These are phyloP conservation scores for Chloroceryle inda DNA, from an alignment of 2,797 vertebrate genomes.

Conservation along the genomic window DNA sequence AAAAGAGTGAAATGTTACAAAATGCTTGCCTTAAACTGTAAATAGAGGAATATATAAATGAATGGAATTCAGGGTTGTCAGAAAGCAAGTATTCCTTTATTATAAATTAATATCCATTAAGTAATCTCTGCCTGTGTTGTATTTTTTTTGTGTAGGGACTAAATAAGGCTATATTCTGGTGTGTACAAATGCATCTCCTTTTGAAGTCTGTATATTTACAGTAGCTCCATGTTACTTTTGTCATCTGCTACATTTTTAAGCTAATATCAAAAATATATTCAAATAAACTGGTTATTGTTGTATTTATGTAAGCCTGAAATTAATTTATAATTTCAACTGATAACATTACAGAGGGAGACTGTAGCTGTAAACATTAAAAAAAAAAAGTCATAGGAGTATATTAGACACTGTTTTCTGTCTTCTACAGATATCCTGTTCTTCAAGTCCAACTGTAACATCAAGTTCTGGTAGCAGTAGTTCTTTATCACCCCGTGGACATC, in stretches of 20 bases:
- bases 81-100: neutral
- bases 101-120: neutral
- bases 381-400: neutral
- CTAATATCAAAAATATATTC: neutral
- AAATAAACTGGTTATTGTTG: neutral
- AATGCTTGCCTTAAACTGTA: neutral
- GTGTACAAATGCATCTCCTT: neutral
- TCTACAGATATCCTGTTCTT: conserved; percentile 87
- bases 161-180: neutral
- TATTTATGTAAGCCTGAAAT: neutral
- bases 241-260: neutral
- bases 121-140: neutral
- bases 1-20: neutral
- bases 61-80: neutral
- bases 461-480: conserved; percentile 90
- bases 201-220: neutral
- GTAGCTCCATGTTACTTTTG: neutral
- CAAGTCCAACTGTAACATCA: conserved; percentile 87
- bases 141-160: neutral
- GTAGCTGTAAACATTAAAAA: neutral
- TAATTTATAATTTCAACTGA: neutral
- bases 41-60: neutral
- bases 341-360: neutral
- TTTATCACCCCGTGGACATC: conserved; percentile 87
- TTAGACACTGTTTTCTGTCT: conserved; percentile 51